phyloP scores from a whole-genome alignment of 2,113 vertebrate species.

The Psephotus haematonotus region DNA sequence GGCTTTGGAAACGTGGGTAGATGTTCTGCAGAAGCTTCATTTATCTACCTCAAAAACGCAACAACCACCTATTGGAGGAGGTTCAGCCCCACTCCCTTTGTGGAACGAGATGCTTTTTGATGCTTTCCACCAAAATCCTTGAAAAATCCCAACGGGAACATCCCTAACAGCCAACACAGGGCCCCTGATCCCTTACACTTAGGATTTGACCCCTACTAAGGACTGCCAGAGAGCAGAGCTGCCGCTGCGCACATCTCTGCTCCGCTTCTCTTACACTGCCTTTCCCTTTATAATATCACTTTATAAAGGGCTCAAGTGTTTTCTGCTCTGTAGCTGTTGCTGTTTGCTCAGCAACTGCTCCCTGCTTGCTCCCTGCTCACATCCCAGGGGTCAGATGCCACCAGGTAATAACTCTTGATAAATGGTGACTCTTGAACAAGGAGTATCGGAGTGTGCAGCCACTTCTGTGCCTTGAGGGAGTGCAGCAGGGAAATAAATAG shows the following conservation, averaged over 20 bases:
- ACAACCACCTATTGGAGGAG: not conserved
- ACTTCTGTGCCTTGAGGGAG: not conserved
- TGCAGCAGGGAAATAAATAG: not conserved
- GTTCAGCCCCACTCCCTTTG: not conserved
- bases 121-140: not conserved
- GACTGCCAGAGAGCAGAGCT: not conserved
- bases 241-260: fast-evolving
- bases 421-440: not conserved
- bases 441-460: not conserved
- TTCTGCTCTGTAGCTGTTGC: not conserved
- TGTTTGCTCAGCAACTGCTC: not conserved
- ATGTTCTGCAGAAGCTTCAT: not conserved
- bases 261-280: fast-evolving
- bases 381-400: not conserved
- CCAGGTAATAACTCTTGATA: not conserved
- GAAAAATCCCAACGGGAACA: not conserved
- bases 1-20: not conserved
- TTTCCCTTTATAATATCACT: not conserved
- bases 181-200: fast-evolving
- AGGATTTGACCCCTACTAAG: not conserved
- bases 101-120: not conserved
- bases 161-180: fast-evolving
- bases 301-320: not conserved
- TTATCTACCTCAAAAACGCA: not conserved
- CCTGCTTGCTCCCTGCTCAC: not conserved